Evolutionary conservation across 2,113 vertebrate genomes (phyloP).

Genomic region (Xenus cinereus): DNA sequence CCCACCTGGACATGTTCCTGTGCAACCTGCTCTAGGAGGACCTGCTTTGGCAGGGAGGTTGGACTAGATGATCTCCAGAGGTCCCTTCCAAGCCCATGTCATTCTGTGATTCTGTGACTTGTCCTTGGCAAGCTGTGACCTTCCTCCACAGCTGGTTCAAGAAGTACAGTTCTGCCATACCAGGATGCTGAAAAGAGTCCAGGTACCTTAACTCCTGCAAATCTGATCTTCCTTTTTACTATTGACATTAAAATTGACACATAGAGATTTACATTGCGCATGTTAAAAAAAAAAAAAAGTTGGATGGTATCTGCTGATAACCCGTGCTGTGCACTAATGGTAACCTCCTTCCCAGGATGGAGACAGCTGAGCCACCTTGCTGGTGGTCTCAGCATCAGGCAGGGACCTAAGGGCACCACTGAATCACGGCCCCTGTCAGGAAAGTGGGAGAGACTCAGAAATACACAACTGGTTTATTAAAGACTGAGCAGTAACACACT

Average conservation of each 20-base stretch:
- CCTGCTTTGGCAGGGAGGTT: too few species aligned
- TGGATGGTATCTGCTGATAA: neutral
- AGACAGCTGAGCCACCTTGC: neutral
- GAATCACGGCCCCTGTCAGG: neutral
- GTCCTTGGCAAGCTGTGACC: neutral
- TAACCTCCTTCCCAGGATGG: neutral
- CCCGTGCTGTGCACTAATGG: neutral
- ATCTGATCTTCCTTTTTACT: neutral
- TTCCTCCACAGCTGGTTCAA: neutral
- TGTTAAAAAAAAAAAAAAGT: neutral
- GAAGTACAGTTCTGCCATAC: neutral
- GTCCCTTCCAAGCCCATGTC: too few species aligned
- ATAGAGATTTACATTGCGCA: neutral
- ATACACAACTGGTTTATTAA: neutral
- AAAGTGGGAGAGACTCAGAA: neutral
- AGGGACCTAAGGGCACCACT: neutral
- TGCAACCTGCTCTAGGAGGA: too few species aligned
- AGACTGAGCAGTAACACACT: neutral
- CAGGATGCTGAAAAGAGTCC: neutral
- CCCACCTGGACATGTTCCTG: too few species aligned
- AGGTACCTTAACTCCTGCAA: neutral
- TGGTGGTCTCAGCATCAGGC: neutral
- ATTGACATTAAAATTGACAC: neutral
- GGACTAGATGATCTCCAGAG: too few species aligned
- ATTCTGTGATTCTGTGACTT: too few species aligned